Percentiles rank a stretch among this genome's conserved stretches.
Conservation (phyloP, 1,140 invertebrate genomes). For the Nautilus pompilius region DNA sequence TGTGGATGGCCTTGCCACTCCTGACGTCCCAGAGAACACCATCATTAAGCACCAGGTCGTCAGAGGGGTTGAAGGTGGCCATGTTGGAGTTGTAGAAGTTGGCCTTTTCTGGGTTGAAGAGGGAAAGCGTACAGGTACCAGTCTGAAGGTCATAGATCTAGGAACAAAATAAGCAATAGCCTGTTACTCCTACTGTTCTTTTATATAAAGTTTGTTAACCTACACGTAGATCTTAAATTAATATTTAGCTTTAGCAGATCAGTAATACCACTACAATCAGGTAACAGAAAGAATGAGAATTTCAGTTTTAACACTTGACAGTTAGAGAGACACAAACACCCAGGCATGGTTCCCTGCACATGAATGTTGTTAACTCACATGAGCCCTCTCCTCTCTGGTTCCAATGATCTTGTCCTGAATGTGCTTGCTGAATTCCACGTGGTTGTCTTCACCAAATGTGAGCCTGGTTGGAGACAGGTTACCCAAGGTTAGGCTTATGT, state of each 20-base stretch:
- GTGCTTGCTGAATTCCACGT: conserved; percentile 88
- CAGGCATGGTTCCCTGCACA: neutral
- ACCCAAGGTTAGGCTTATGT: no score
- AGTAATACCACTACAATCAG: no score
- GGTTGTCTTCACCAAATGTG: conserved; percentile 77
- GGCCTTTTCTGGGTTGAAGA: conserved; percentile 72
- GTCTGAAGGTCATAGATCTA: conserved; percentile 90
- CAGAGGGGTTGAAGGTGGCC: conserved; percentile 89
- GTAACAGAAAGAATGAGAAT: no score
- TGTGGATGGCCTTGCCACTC: conserved; percentile 70
- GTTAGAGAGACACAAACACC: neutral
- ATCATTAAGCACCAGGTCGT: conserved; percentile 91
- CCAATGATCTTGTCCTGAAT: conserved; percentile 78
- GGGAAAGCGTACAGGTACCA: conserved; percentile 68
- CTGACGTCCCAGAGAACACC: conserved; percentile 95
- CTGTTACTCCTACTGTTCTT: no score
- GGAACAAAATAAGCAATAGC: conserved; percentile 4
- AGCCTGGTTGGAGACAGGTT: no score
- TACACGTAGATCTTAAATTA: no score
- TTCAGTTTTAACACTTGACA: no score
- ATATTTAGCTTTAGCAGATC: no score
- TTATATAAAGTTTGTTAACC: no score
- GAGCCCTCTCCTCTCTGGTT: conserved; percentile 68
- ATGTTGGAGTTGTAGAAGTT: conserved; percentile 93
- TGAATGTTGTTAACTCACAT: conserved; percentile 58